Conservation (phyloP, 2,888 invertebrate species). For the Coenonympha arcania region DNA sequence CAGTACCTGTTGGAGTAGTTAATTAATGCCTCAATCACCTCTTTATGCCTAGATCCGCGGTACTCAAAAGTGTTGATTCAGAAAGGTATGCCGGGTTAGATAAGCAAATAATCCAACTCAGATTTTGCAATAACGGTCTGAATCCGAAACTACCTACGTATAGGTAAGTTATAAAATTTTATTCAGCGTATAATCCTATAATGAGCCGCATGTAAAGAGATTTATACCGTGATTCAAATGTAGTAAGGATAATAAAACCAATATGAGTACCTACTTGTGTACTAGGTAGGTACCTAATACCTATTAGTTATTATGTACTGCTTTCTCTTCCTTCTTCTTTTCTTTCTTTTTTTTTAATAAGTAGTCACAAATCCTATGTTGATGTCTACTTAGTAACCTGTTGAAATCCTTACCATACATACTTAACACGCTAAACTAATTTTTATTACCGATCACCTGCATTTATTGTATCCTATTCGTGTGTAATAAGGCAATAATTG, state of each 20-base stretch:
- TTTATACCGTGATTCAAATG: background rate
- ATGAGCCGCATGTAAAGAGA: conserved; percentile 1
- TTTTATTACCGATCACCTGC: conserved; percentile 4
- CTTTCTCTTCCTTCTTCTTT: too few species aligned
- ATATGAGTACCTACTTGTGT: too few species aligned
- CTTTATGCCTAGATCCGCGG: conserved; percentile 8
- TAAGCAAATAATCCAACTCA: conserved; percentile 21
- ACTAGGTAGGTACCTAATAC: too few species aligned
- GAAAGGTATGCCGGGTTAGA: conserved; percentile 10
- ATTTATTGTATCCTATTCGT: conserved; percentile 4
- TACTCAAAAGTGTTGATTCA: conserved; percentile 11
- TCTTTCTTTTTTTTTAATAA: too few species aligned
- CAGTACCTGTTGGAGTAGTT: background rate
- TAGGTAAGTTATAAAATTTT: conserved; percentile 7
- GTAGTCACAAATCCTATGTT: too few species aligned
- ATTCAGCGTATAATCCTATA: background rate
- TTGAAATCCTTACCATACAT: background rate
- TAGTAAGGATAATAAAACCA: background rate
- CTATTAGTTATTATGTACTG: too few species aligned
- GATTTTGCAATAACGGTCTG: conserved; percentile 16
- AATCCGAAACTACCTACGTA: conserved; percentile 15
- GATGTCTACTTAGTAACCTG: too few species aligned
- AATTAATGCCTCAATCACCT: background rate
- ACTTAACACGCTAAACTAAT: background rate
- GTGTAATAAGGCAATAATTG: conserved; percentile 20